These are phyloP conservation scores for Reticulitermes lucifugus DNA, from an alignment of 2,888 invertebrate species.

Conservation along the genomic window DNA sequence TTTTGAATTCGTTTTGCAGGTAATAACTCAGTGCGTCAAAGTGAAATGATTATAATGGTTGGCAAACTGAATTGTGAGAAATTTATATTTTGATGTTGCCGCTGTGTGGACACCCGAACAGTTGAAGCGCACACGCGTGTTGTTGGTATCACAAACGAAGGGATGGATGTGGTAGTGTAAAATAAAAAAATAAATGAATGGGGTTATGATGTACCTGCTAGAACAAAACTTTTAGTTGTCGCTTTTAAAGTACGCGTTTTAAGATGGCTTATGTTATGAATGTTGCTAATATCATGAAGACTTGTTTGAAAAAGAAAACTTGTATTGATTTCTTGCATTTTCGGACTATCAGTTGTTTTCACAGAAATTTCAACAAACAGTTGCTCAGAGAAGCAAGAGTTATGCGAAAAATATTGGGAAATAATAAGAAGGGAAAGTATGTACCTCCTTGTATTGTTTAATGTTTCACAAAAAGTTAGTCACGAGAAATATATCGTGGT, in stretches of 20 bases:
- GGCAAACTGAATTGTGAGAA: not conserved
- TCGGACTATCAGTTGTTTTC: slow-evolving; percentile 47
- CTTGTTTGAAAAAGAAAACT: not conserved
- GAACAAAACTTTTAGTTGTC: too few relatives aligned
- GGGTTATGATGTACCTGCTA: too few relatives aligned
- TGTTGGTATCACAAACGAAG: too few relatives aligned
- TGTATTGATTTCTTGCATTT: not conserved
- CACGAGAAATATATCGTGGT: too few relatives aligned
- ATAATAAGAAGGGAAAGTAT: slow-evolving; percentile 55
- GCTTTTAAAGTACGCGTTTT: too few relatives aligned
- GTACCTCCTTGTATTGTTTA: not conserved
- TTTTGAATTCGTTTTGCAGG: not conserved
- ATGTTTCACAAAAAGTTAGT: too few relatives aligned
- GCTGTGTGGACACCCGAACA: not conserved
- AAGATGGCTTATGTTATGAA: too few relatives aligned
- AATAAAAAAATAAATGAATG: too few relatives aligned
- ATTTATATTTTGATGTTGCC: not conserved
- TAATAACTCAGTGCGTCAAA: not conserved
- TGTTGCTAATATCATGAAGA: too few relatives aligned
- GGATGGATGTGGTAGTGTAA: too few relatives aligned
- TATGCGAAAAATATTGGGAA: slow-evolving; percentile 55
- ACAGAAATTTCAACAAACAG: slow-evolving; percentile 46
- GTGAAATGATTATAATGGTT: not conserved
- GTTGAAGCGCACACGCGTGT: not conserved
- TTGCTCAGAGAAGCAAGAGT: slow-evolving; percentile 54